A percentile compares a stretch with the other conserved stretches of the same genome.
Evolutionary conservation across 2,888 invertebrate genomes (phyloP).

Genomic region (Caradrina clavipalpis): DNA sequence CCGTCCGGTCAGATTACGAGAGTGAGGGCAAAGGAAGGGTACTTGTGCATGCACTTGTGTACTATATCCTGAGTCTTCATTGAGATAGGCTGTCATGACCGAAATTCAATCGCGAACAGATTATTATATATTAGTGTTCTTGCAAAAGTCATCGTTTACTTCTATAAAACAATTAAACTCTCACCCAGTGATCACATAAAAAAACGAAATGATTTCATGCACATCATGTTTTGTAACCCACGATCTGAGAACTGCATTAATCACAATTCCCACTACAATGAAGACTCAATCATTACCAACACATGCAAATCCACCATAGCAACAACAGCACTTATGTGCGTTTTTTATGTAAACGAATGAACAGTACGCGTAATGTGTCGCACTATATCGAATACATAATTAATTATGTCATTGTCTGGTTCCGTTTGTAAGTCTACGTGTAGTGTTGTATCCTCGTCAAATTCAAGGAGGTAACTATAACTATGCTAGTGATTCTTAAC

Average conservation of each 20-base stretch:
- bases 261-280: background rate
- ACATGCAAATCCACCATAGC: background rate
- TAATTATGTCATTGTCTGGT: conserved; percentile 32
- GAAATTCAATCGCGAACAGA: too few species aligned
- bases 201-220: background rate
- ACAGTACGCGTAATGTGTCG: background rate
- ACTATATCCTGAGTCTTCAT: too few species aligned
- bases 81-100: too few species aligned
- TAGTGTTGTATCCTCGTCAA: too few species aligned
- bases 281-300: background rate
- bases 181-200: background rate
- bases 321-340: conserved; percentile 6
- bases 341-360: conserved; percentile 21
- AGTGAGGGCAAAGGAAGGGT: too few species aligned
- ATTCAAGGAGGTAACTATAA: too few species aligned
- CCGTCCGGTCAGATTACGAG: too few species aligned
- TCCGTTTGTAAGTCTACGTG: conserved; percentile 8
- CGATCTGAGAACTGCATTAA: background rate
- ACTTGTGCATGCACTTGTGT: too few species aligned
- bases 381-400: conserved; percentile 42
- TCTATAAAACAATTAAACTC: background rate
- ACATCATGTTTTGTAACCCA: background rate
- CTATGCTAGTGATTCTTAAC: too few species aligned
- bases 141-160: background rate
- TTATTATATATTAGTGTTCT: too few species aligned